Conservation (phyloP, 2,797 vertebrate genomes). For the Phrynocephalus forsythii region DNA sequence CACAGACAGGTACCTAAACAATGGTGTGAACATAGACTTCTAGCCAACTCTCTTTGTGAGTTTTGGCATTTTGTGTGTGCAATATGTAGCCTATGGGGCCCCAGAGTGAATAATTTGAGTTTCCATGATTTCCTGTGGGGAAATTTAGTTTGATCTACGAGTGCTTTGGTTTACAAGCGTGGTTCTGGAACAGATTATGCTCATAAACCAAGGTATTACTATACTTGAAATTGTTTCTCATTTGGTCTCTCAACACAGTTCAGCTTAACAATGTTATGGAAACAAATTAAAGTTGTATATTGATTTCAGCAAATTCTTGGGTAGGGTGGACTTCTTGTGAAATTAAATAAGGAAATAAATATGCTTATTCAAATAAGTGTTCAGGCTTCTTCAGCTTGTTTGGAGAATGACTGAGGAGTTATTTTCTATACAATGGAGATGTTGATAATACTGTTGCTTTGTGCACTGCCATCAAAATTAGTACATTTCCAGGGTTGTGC, state of each 20-base stretch:
- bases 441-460: rapidly evolving
- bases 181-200: too few relatives aligned
- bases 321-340: not conserved
- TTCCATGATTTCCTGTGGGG: too few relatives aligned
- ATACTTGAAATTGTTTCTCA: too few relatives aligned
- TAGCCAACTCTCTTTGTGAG: too few relatives aligned
- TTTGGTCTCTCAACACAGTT: not conserved
- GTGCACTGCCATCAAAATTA: slow-evolving; percentile 1
- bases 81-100: too few relatives aligned
- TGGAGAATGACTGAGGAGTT: not conserved
- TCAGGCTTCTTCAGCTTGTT: not conserved
- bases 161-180: too few relatives aligned
- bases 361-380: slow-evolving; percentile 6
- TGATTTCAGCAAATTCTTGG: not conserved
- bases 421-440: slow-evolving; percentile 7
- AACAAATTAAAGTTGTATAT: not conserved
- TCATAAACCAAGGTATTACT: too few relatives aligned
- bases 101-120: too few relatives aligned
- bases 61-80: too few relatives aligned
- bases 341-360: not conserved
- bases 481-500: not conserved
- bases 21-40: too few relatives aligned
- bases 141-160: too few relatives aligned
- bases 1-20: too few relatives aligned
- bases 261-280: not conserved